Conservation (phyloP, 2,797 vertebrate genomes). For the Fratercula arctica region DNA sequence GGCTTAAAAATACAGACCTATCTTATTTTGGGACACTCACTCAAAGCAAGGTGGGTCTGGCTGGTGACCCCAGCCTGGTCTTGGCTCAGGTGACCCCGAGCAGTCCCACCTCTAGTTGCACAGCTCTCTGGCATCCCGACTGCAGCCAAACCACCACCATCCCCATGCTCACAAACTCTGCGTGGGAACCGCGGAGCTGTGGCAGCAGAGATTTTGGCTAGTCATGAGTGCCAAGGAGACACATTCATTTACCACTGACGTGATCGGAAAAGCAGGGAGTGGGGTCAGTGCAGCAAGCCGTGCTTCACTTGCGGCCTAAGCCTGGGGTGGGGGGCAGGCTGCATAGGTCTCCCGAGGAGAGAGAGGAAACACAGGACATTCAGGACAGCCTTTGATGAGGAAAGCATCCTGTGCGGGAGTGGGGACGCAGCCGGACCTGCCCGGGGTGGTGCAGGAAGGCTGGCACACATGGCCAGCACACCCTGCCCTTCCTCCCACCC, state of each 20-base stretch:
- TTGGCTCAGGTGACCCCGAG: background rate
- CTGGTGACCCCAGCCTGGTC: background rate
- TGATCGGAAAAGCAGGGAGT: background rate
- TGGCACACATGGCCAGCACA: background rate
- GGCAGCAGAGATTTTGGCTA: background rate
- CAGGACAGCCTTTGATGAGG: background rate
- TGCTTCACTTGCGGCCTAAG: background rate
- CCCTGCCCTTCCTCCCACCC: background rate
- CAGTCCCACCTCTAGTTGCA: background rate
- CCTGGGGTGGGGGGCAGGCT: background rate
- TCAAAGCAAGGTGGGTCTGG: background rate
- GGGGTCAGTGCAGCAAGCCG: background rate
- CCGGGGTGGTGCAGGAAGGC: background rate
- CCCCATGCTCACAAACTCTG: rapidly evolving
- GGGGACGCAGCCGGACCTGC: background rate
- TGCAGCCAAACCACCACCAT: background rate
- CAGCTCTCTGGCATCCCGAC: background rate
- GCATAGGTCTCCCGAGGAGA: background rate
- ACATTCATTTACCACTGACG: rapidly evolving
- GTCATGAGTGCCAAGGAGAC: rapidly evolving
- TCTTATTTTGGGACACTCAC: background rate
- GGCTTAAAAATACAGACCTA: background rate
- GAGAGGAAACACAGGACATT: background rate
- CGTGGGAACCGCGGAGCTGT: rapidly evolving
- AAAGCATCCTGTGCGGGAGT: background rate